Percentiles rank a stretch among this genome's conserved stretches.
Evolutionary conservation across 2,113 vertebrate species (phyloP).

Genomic region (Synchiropus splendidus): DNA sequence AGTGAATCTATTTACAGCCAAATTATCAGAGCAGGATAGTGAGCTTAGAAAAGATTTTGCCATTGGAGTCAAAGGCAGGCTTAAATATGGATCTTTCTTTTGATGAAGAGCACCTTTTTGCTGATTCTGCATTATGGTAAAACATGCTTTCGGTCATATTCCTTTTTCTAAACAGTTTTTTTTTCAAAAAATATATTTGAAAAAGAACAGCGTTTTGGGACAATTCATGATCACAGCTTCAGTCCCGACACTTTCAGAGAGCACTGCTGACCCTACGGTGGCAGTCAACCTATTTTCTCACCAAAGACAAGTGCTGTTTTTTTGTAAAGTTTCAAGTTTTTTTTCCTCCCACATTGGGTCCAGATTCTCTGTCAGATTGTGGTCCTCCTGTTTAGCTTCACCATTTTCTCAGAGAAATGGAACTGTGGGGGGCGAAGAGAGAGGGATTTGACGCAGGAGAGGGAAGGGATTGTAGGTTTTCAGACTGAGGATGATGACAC

Average conservation of each 20-base stretch:
- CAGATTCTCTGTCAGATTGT: constrained; percentile 26
- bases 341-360: constrained; percentile 8
- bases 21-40: too few species aligned
- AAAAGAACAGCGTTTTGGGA: not conserved
- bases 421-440: constrained; percentile 13
- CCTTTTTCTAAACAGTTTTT: not conserved
- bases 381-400: constrained; percentile 27
- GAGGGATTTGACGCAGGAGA: constrained; percentile 7
- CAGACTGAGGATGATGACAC: constrained; percentile 32
- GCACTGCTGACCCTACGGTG: too few species aligned
- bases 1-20: too few species aligned
- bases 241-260: too few species aligned
- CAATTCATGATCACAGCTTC: too few species aligned
- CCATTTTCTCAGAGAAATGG: constrained; percentile 34
- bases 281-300: constrained; percentile 28
- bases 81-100: too few species aligned
- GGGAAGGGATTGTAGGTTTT: constrained; percentile 23
- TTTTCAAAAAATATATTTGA: not conserved
- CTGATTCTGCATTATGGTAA: constrained; percentile 22
- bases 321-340: too few species aligned
- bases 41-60: too few species aligned
- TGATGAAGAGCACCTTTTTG: constrained; percentile 30
- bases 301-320: constrained; percentile 18
- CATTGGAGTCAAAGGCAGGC: too few species aligned
- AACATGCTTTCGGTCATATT: too few species aligned